Conservation (phyloP, 2,113 vertebrate species). For the Trochalopteron elliotii region DNA sequence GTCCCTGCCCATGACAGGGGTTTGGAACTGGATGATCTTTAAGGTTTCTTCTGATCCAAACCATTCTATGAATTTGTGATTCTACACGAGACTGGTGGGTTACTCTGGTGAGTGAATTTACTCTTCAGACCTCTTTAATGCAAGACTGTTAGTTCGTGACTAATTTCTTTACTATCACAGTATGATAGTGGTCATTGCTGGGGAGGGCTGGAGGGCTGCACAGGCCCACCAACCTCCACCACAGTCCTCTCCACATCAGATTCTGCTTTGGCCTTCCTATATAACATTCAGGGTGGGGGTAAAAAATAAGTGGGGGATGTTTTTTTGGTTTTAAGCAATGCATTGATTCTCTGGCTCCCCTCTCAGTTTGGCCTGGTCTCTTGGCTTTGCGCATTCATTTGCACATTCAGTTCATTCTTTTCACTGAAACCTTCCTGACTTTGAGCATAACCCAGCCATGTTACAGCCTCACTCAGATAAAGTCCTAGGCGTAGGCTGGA, state of each 20-base stretch:
- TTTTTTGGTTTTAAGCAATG: background rate
- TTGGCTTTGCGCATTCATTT: background rate
- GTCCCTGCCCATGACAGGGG: background rate
- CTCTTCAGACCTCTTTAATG: background rate
- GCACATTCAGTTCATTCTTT: background rate
- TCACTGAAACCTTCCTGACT: background rate
- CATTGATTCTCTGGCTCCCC: background rate
- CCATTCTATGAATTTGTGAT: background rate
- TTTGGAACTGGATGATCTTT: background rate
- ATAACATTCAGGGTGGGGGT: fast-evolving
- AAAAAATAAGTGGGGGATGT: background rate
- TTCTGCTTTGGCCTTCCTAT: background rate
- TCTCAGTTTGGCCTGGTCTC: background rate
- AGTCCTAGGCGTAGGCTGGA: background rate
- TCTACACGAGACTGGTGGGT: background rate
- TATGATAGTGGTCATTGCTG: background rate
- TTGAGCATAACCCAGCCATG: background rate
- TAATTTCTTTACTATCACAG: background rate
- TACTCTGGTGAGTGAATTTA: background rate
- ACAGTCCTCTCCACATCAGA: background rate
- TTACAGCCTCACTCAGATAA: background rate
- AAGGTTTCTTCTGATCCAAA: background rate
- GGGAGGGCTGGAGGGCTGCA: background rate
- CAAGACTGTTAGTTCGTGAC: background rate
- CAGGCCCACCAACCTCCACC: background rate